Evolutionary conservation across 2,113 vertebrate genomes (phyloP).

Genomic region (Vulpes lagopus): DNA sequence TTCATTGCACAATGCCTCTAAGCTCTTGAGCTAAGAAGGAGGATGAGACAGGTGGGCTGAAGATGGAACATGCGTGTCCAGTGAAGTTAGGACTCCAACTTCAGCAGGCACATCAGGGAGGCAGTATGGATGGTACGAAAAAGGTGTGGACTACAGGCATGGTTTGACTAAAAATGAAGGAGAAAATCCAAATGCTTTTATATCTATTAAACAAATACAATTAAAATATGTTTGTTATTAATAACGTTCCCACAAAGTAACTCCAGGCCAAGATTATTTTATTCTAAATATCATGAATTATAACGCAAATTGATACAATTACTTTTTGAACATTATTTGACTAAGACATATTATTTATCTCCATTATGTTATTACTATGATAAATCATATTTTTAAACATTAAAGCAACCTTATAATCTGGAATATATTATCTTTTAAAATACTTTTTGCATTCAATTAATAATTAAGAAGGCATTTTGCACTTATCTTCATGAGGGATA

Average conservation of each 20-base stretch:
- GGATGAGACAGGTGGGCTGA: neutral
- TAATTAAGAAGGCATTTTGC: neutral
- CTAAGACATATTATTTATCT: neutral
- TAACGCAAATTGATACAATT: neutral
- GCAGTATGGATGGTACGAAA: neutral
- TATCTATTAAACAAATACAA: neutral
- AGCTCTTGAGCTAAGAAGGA: neutral
- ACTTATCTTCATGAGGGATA: neutral
- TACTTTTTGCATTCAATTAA: neutral
- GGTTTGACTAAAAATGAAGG: neutral
- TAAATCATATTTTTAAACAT: neutral
- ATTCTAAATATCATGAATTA: neutral
- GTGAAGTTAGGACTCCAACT: neutral
- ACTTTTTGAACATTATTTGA: neutral
- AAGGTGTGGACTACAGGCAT: neutral
- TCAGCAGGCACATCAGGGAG: neutral
- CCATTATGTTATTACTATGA: neutral
- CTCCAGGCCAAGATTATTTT: neutral
- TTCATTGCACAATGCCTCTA: neutral
- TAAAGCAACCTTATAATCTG: neutral
- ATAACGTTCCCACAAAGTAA: neutral
- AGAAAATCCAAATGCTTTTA: neutral
- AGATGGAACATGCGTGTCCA: neutral
- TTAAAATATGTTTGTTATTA: neutral
- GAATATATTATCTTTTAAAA: neutral